phyloP scores from a whole-genome alignment of 2,888 invertebrate species.

The Geotrupes spiniger region DNA sequence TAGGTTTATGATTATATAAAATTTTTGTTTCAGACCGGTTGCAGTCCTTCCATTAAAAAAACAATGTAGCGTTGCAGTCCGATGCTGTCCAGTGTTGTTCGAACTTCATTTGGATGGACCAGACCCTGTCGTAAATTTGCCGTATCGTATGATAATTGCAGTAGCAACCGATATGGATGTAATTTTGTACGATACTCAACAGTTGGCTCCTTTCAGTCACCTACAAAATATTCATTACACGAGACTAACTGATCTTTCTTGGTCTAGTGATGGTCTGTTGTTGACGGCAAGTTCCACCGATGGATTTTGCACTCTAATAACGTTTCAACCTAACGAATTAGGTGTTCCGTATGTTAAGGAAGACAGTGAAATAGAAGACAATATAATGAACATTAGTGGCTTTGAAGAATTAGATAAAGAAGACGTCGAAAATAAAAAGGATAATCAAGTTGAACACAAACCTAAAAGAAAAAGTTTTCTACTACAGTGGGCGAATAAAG shows the following conservation, averaged over 20 bases:
- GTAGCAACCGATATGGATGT: slow-evolving; percentile 86
- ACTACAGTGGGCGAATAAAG: slow-evolving; percentile 42
- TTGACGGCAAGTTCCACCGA: slow-evolving; percentile 83
- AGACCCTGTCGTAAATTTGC: slow-evolving; percentile 57
- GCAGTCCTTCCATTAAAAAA: slow-evolving; percentile 74
- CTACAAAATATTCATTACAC: slow-evolving; percentile 87
- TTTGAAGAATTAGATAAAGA: slow-evolving; percentile 35
- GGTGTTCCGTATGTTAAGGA: slow-evolving; percentile 58
- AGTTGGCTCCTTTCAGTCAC: slow-evolving; percentile 72
- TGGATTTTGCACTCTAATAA: slow-evolving; percentile 82
- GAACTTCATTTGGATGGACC: slow-evolving; percentile 59
- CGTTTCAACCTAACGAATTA: slow-evolving; percentile 72
- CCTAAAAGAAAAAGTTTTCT: slow-evolving; percentile 41
- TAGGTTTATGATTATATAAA: too few relatives aligned
- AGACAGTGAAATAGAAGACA: slow-evolving; percentile 43
- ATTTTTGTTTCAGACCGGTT: slow-evolving; percentile 63
- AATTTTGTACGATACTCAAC: slow-evolving; percentile 85
- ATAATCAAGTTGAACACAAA: slow-evolving; percentile 24
- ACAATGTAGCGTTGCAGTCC: slow-evolving; percentile 78
- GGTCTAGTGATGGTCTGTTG: slow-evolving; percentile 77
- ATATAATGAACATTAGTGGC: slow-evolving; percentile 34
- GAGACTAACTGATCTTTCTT: slow-evolving; percentile 81
- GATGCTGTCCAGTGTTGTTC: slow-evolving; percentile 77
- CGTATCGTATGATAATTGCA: slow-evolving; percentile 85
- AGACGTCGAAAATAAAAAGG: slow-evolving; percentile 28